phyloP scores from a whole-genome alignment of 2,888 invertebrate genomes.

The Halocaridina rubra region DNA sequence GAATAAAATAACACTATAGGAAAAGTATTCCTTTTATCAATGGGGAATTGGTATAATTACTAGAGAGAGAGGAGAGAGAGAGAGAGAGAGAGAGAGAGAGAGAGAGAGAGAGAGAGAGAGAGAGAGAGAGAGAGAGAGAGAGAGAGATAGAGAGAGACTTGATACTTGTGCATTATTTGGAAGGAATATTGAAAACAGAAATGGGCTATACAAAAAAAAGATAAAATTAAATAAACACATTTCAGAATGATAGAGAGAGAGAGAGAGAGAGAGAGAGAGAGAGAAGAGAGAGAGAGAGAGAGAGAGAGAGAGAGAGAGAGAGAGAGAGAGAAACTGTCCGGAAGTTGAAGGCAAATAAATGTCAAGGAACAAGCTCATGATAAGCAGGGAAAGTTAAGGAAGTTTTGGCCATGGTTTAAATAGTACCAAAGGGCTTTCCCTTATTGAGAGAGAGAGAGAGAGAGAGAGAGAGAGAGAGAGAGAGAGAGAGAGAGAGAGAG shows the following conservation, averaged over 20 bases:
- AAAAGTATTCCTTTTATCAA: too few relatives aligned
- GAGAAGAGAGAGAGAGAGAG: not conserved
- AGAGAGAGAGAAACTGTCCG: not conserved
- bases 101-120: not conserved
- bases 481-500: not conserved
- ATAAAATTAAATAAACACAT: too few relatives aligned
- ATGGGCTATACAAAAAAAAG: not conserved
- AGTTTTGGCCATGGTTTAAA: not conserved
- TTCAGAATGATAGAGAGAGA: not conserved
- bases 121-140: not conserved
- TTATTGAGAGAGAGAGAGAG: too few relatives aligned
- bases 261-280: not conserved
- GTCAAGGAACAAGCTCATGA: not conserved
- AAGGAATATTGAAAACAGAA: not conserved
- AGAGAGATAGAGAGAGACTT: not conserved
- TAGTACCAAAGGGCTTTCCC: not conserved
- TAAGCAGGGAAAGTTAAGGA: not conserved
- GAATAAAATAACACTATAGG: too few relatives aligned
- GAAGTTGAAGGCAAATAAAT: not conserved
- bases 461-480: too few relatives aligned
- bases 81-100: not conserved
- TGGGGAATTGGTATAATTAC: too few relatives aligned
- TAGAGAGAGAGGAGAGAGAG: not conserved
- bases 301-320: slow-evolving; percentile 5
- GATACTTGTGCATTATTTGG: not conserved